These are phyloP conservation scores for Drosophila emarginata DNA, from an alignment of 2,888 invertebrate genomes.

Conservation along the genomic window DNA sequence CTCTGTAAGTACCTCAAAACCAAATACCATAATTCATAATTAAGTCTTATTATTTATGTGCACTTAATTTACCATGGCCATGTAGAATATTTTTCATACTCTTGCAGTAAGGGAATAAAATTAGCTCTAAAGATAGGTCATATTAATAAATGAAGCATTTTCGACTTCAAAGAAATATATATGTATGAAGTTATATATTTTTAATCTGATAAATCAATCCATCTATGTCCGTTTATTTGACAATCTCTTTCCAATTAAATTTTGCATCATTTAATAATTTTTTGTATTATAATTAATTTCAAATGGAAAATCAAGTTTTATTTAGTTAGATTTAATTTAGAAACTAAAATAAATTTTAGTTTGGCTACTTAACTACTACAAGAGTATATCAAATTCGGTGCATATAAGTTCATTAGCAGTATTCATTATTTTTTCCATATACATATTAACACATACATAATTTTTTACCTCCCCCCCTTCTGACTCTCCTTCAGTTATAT, in stretches of 20 bases:
- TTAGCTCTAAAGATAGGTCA: not conserved
- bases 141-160: not conserved
- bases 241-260: no score
- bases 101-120: not conserved
- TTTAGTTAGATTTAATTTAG: no score
- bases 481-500: slow-evolving; percentile 78
- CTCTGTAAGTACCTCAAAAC: slow-evolving; percentile 67
- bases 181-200: no score
- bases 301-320: no score
- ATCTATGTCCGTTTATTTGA: no score
- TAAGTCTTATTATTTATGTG: slow-evolving; percentile 69
- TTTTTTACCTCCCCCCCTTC: no score
- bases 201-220: not conserved
- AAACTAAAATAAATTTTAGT: no score
- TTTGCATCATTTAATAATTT: no score
- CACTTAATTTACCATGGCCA: slow-evolving; percentile 50
- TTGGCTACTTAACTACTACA: no score
- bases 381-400: not conserved
- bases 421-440: slow-evolving; percentile 22
- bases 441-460: slow-evolving; percentile 32
- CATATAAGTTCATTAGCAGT: not conserved
- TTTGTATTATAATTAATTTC: no score
- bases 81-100: slow-evolving; percentile 15
- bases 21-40: slow-evolving; percentile 62
- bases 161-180: no score